phyloP scores from a whole-genome alignment of 2,797 vertebrate genomes.

The Esox masquinongy region DNA sequence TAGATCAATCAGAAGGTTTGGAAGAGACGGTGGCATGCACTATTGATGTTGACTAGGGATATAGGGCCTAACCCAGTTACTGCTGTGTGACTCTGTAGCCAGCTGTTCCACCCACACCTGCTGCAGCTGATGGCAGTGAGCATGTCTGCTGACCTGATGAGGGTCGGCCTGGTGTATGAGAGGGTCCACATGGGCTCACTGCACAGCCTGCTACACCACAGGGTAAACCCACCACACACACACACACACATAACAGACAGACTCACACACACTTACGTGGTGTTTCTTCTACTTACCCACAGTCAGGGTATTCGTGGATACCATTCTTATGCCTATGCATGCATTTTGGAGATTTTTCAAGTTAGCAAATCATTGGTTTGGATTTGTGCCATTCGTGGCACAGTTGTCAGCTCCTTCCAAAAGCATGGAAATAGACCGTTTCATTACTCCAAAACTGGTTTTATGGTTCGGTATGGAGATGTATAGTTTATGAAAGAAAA shows the following conservation, averaged over 20 bases:
- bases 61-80: not conserved
- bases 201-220: conserved; percentile 60
- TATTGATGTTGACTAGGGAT: not conserved
- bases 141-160: conserved; percentile 51
- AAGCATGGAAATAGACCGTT: no score
- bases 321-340: no score
- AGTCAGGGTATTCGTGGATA: no score
- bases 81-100: conserved; percentile 45
- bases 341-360: no score
- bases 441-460: no score
- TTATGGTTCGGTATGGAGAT: no score
- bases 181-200: conserved; percentile 71
- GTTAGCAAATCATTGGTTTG: no score
- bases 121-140: conserved; percentile 74
- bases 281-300: no score
- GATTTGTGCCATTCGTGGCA: no score
- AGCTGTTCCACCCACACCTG: conserved; percentile 70
- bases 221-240: conserved; percentile 30
- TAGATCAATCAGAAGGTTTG: no score
- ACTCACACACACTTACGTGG: accelerated
- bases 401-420: no score
- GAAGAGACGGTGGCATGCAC: not conserved
- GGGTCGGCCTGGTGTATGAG: conserved; percentile 70
- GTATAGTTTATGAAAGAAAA: no score
- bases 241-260: conserved; percentile 12